Conservation (phyloP, 2,113 vertebrate species). For the Orcinus orca region DNA sequence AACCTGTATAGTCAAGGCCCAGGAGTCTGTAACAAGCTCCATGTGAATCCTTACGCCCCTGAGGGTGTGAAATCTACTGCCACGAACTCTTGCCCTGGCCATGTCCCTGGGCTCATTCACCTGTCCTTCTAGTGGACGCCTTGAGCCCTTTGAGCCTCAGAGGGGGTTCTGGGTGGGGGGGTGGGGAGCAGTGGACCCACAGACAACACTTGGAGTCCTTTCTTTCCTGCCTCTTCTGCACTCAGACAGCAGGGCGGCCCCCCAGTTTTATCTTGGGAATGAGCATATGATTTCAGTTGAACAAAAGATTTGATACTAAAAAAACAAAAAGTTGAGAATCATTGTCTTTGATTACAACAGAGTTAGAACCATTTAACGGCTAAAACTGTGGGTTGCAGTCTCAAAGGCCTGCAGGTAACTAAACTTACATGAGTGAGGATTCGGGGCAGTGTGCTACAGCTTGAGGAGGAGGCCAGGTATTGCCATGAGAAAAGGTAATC, state of each 20-base stretch:
- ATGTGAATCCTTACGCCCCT: not conserved
- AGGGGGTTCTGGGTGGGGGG: not conserved
- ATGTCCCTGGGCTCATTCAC: not conserved
- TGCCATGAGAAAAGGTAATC: not conserved
- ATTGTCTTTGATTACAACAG: not conserved
- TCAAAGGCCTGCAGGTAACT: not conserved
- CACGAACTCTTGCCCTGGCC: fast-evolving
- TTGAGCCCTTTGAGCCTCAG: not conserved
- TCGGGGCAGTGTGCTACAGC: not conserved
- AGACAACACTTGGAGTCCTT: not conserved
- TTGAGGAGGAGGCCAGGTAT: not conserved
- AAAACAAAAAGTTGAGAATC: not conserved
- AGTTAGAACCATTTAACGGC: not conserved
- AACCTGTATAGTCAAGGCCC: not conserved
- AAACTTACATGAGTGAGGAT: not conserved
- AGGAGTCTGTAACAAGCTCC: not conserved
- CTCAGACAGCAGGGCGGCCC: not conserved
- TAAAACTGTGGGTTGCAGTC: not conserved
- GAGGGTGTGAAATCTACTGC: not conserved
- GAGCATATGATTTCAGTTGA: not conserved
- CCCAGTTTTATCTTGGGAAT: not conserved
- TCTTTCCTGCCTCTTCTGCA: not conserved
- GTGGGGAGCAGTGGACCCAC: not conserved
- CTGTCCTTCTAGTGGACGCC: not conserved
- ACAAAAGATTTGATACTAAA: not conserved